Evolutionary conservation across 2,113 vertebrate genomes (phyloP), one percentile per base, ranked within the genome.

Genomic region (Phalacrocorax aristotelis): DNA sequence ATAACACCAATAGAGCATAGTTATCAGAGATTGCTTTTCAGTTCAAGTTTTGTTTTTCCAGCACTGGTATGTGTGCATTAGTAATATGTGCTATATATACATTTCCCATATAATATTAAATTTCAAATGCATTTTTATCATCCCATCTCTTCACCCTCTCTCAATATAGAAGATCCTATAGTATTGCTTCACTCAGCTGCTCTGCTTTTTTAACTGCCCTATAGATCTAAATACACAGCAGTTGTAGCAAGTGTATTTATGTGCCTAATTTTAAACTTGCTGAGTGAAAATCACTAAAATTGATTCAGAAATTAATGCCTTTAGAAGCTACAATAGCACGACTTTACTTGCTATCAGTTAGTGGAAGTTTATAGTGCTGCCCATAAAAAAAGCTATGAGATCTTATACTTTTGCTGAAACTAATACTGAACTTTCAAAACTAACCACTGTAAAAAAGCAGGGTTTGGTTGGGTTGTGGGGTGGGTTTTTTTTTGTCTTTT

Each of bases 111-210:
- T 64, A 87, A 79, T 95, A 96, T 93, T 82, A 82, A 68, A 87
- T 94, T 96, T 87, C 65, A 92, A 68, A 90, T 87, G 17, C 21
- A 69, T 91, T 92, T 87, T 87, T 89, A 78, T 84, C 64, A 81
- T 82, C 42, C 12, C 4, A 36, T 81, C 22, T 91, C n/a, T 87
- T 83, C 25, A 32, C 7, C 5, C 9, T 58, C 38, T 86, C 60
- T 88, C 82, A 78, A 7, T 93, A 89, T 87, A 94, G 83, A 94
- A 80, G 27, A 55, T 36, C 19, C 16, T 89, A 71, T n/a, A 26
- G 9, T 29, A 84, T 80, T 77, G 19, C 32, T 92, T 77, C 83
- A 82, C 20, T 93, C 89, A 89, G 74, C 84, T 87, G 77, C 54
- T 93, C 32, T 90, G 18, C 52, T 68, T 93, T 93, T 95, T 95